A percentile compares a stretch with the other conserved stretches of the same genome.
These are phyloP conservation scores for Chitala chitala DNA, from an alignment of 2,113 vertebrate species.

Conservation along the genomic window DNA sequence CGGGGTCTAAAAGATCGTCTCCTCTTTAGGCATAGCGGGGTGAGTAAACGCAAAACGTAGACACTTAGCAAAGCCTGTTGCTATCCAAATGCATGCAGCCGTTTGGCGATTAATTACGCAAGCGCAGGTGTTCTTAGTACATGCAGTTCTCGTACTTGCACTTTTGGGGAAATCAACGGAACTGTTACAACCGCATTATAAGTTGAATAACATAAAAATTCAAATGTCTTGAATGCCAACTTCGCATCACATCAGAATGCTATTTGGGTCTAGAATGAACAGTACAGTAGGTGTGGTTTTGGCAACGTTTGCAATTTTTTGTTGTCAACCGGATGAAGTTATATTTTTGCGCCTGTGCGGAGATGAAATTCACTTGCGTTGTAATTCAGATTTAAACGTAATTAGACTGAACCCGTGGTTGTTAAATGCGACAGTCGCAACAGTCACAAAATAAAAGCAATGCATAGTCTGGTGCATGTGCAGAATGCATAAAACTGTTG, in stretches of 20 bases:
- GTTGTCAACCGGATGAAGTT: neutral
- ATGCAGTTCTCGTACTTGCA: neutral
- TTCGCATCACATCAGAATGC: neutral
- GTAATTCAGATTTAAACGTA: no score
- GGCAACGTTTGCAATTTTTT: neutral
- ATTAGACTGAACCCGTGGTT: no score
- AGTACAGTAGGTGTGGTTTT: neutral
- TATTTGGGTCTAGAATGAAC: neutral
- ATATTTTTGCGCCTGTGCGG: neutral
- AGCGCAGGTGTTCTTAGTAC: neutral
- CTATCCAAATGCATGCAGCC: neutral
- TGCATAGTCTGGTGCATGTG: no score
- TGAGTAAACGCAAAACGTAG: neutral
- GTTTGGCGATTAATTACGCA: slow-evolving; percentile 13
- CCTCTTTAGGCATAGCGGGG: neutral
- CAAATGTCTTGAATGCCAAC: neutral
- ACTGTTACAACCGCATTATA: neutral
- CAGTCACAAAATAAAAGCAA: neutral
- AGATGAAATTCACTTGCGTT: neutral
- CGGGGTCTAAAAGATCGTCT: neutral
- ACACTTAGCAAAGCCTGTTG: slow-evolving; percentile 8
- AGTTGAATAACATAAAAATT: neutral
- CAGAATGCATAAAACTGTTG: no score
- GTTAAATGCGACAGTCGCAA: neutral
- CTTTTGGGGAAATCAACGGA: neutral